Evolutionary conservation across 1,140 invertebrate genomes (phyloP).

Genomic region (Sycophaga agraensis): DNA sequence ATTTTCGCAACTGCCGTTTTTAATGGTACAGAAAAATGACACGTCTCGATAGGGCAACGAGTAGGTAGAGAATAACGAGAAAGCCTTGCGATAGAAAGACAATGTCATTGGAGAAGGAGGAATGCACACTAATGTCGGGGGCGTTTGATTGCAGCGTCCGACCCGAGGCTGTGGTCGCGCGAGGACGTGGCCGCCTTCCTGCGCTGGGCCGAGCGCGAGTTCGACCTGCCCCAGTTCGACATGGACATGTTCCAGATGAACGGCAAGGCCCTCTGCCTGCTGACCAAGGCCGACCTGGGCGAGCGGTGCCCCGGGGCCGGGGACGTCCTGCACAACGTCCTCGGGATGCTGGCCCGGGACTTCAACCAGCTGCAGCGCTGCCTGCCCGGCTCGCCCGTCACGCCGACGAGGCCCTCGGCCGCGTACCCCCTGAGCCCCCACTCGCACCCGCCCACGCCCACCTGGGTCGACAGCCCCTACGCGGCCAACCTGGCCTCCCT

Average conservation of each 20-base stretch:
- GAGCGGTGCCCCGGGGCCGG: constrained; percentile 89
- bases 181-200: constrained; percentile 88
- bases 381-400: constrained; percentile 80
- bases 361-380: constrained; percentile 72
- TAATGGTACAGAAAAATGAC: too few species aligned
- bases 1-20: too few species aligned
- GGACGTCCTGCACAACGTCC: constrained; percentile 89
- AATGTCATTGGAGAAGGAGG: too few species aligned
- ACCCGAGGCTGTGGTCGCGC: constrained; percentile 86
- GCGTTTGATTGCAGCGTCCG: constrained; percentile 68
- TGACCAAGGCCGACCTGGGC: constrained; percentile 86
- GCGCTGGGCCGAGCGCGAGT: constrained; percentile 90
- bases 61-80: too few species aligned
- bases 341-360: constrained; percentile 84
- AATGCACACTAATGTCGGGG: too few species aligned
- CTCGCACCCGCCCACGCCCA: constrained; percentile 76
- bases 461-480: constrained; percentile 71
- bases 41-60: too few species aligned
- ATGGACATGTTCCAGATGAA: constrained; percentile 97
- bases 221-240: constrained; percentile 87
- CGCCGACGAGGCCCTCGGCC: constrained; percentile 78
- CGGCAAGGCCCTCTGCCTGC: constrained; percentile 89
- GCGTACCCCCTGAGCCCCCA: constrained; percentile 75
- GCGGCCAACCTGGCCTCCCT: constrained; percentile 62
- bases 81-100: too few species aligned